Base-by-base conservation (phyloP, 2,797 vertebrate genomes). In the Lagorchestes hirsutus region DNA sequence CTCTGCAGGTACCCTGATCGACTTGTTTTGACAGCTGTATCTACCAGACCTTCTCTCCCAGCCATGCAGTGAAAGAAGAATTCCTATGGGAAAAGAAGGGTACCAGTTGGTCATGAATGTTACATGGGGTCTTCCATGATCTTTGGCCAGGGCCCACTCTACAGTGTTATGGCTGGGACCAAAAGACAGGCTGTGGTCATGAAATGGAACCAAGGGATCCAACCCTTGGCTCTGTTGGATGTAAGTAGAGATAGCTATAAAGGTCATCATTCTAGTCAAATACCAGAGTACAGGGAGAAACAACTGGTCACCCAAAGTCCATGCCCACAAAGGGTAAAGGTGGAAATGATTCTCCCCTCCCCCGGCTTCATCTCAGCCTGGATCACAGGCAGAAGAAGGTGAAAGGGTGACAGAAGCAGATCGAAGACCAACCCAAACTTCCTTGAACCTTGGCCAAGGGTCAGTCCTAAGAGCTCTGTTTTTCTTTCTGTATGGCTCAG, bases 51-150 rank as follows among this genome's bases (percentile, higher is more conserved):
- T 97, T 99, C 99, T 97, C 99, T 99, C 91, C 99, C 99, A 28
- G 99, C 99, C 99, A 99, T 99, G 97, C 99, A 99, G 97, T 99
- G 99, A 96, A 99, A 99, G 99, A 99, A 99, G 98, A 99, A 99
- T 97, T 99, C 99, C 99, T 99, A 95, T 0, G 92, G 96, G 58
- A 93, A 82, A 96, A 93, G 16, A 0, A 2, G 56, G 57, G 90
- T 6, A 57, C 13, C 82, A 55, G 62, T 18, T 9, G 8, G 67
- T 24, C 67, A 6, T 0, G 16, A 62, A 59, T 1, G 2, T 59
- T 12, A 59, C 1, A 31, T 11, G 5, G 31, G 6, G 34, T 10
- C 34, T 50, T 57, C 54, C 6, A 31, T 11, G 31, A 9, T 28
- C 46, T 92, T 52, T 54, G 27, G 93, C 87, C 58, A 82, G 62